Base-by-base conservation (phyloP, 2,113 vertebrate species). In the Polypterus bichir region DNA sequence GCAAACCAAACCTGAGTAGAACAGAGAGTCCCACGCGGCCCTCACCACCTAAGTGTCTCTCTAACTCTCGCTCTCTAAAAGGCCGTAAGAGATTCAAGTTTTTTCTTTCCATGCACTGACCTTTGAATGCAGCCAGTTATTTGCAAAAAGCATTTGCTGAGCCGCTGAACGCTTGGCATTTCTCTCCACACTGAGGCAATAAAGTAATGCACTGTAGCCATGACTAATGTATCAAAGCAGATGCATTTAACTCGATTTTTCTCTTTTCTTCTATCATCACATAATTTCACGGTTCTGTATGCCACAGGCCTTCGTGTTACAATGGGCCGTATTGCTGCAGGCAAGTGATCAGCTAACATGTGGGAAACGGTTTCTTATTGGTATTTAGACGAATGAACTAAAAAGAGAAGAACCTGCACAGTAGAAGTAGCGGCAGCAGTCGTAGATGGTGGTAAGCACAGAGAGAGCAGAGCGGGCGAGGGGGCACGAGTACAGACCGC, bases 141-240 rank as follows among this genome's bases (percentile, higher is more conserved):
- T 62, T 71, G 27, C 68, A 69, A 71, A 71, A 71, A 71, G 74
- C 71, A 66, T 74, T 67, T 68, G 71, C 63, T 44, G 59, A 73
- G 67, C 69, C 71, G 62, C 61, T 68, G 64, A 66, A 62, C 2
- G 63, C 48, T 5, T 75, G 72, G 67, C 71, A 78, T 83, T 81
- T 81, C 74, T 76, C 66, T 74, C 67, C 70, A 69, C 70, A 64
- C 49, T 51, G 49, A 7, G 6, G 66, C 72, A 77, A 74, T 69
- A 73, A 76, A 75, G 71, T 66, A 71, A 70, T 67, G 27, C 27
- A 27, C 27, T 27, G 66, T 64, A 73, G 71, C 71, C 69, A 66
- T 72, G 71, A 76, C 66, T 73, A 74, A 76, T 70, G 64, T 59
- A 56, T 58, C 10, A 1, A 46, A 57, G 68, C 60, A 48, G 59